A percentile compares a stretch with the other conserved stretches of the same genome.
Conservation (phyloP, 2,888 invertebrate genomes). For the Folsomia candida region DNA sequence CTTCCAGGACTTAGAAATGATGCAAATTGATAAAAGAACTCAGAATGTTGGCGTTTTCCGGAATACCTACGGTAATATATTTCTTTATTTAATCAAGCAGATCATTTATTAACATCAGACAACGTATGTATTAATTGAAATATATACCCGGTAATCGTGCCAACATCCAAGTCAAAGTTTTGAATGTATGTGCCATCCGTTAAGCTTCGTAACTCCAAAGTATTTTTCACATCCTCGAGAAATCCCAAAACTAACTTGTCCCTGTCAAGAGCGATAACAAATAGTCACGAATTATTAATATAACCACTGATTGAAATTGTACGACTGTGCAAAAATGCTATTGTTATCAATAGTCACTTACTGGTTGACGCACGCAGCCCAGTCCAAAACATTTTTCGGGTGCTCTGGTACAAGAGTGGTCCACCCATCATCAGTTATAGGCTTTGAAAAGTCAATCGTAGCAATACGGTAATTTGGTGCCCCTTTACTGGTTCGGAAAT, state of each 20-base stretch:
- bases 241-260: slow-evolving; percentile 85
- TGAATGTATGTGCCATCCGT: slow-evolving; percentile 68
- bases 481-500: slow-evolving; percentile 88
- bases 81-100: too few relatives aligned
- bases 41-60: slow-evolving; percentile 77
- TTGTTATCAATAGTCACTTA: slow-evolving; percentile 18
- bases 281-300: background rate
- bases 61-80: too few relatives aligned
- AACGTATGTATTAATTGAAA: too few relatives aligned
- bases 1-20: slow-evolving; percentile 88
- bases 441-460: slow-evolving; percentile 73
- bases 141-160: slow-evolving; percentile 77
- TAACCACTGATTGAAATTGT: background rate
- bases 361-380: slow-evolving; percentile 77
- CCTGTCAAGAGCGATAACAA: slow-evolving; percentile 16
- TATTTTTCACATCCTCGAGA: slow-evolving; percentile 90
- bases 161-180: slow-evolving; percentile 78
- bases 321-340: background rate
- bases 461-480: slow-evolving; percentile 89
- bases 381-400: slow-evolving; percentile 81
- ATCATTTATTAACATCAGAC: too few relatives aligned
- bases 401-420: slow-evolving; percentile 78
- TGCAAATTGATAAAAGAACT: slow-evolving; percentile 90
- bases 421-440: slow-evolving; percentile 72
- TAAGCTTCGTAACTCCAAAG: slow-evolving; percentile 75